Percentiles rank a stretch among this genome's conserved stretches.
Evolutionary conservation across 2,113 vertebrate genomes (phyloP).

Genomic region (Heterochromis multidens): DNA sequence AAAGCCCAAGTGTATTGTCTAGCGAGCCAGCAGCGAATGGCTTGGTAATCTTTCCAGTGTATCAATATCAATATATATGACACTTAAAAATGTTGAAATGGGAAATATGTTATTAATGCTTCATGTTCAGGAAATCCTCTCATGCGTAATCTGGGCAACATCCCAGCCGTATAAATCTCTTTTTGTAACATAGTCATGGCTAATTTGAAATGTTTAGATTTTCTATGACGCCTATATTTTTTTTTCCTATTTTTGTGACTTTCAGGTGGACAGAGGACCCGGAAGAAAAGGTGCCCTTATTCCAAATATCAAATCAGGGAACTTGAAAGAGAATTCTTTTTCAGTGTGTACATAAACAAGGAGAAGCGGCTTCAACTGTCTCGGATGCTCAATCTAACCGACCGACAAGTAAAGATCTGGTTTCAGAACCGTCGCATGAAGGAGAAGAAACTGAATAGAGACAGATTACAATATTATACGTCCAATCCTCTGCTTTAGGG

Average conservation of each 20-base stretch:
- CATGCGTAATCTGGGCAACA: slow-evolving; percentile 11
- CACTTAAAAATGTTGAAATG: slow-evolving; percentile 30
- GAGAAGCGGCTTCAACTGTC: slow-evolving; percentile 96
- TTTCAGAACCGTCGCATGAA: slow-evolving; percentile 99
- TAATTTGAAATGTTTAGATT: slow-evolving; percentile 29
- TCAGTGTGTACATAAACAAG: slow-evolving; percentile 99
- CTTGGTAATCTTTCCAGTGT: neutral
- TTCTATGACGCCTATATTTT: slow-evolving; percentile 2
- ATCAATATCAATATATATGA: slow-evolving; percentile 26
- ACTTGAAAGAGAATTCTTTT: slow-evolving; percentile 96
- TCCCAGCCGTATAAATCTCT: slow-evolving; percentile 18
- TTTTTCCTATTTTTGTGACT: slow-evolving; percentile 52
- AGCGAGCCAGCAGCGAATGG: neutral
- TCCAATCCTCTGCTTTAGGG: slow-evolving; percentile 93
- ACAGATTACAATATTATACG: slow-evolving; percentile 96
- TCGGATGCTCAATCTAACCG: slow-evolving; percentile 96
- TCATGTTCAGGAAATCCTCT: slow-evolving; percentile 31
- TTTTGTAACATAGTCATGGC: slow-evolving; percentile 22
- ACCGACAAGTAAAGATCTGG: slow-evolving; percentile 99
- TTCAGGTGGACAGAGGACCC: slow-evolving; percentile 90
- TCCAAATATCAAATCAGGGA: slow-evolving; percentile 97
- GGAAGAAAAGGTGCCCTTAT: slow-evolving; percentile 97
- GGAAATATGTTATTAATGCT: slow-evolving; percentile 36
- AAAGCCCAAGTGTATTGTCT: slow-evolving; percentile 39
- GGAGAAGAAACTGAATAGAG: slow-evolving; percentile 99